Base-by-base conservation (phyloP, 2,888 invertebrate species). In the Euplagia quadripunctaria region DNA sequence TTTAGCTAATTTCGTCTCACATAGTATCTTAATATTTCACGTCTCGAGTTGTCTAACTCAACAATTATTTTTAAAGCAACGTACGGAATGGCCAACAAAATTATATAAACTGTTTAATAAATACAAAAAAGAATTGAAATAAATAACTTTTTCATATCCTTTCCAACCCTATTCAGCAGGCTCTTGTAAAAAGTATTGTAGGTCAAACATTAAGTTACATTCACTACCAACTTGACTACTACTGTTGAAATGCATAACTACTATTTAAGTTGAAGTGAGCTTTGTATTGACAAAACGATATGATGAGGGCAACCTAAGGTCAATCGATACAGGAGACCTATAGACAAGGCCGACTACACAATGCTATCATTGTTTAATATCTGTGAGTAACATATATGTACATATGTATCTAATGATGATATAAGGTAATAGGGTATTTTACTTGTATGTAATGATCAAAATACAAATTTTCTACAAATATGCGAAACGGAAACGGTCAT, bases 321-420 rank as follows among this genome's bases (percentile, higher is more conserved):
- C 74, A 82, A 84, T 82, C 82, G 70, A 82, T 82, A 79, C n/a
- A 51, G 16, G 17, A 64, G 64, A 72, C 66, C 68, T 69, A 75
- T 67, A 43, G 46, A 42, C 74, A 72, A 71, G 75, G 55, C 49
- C 14, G 49, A 11, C 14, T 42, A 12, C 41, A 43, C 64, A 65
- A 66, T 73, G 55, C 51, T 20, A 73, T 58, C 55, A 69, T 41
- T 65, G 20, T 55, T 63, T 61, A 14, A 46, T 17, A 51, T 31
- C 61, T 14, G 31, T 61, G 14, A 41, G 16, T 7, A 14, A 43
- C 14, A 16, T 16, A 20, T 68, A 31, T 31, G 31, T 31, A 63
- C 16, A 16, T 41, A 17, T 41, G 17, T 63, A 42, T 42, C 41
- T 41, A 63, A 63, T 63, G 63, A 63, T 12, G 43, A 8, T 8